Base-by-base conservation (phyloP, 2,888 invertebrate species). In the Muscina levida region DNA sequence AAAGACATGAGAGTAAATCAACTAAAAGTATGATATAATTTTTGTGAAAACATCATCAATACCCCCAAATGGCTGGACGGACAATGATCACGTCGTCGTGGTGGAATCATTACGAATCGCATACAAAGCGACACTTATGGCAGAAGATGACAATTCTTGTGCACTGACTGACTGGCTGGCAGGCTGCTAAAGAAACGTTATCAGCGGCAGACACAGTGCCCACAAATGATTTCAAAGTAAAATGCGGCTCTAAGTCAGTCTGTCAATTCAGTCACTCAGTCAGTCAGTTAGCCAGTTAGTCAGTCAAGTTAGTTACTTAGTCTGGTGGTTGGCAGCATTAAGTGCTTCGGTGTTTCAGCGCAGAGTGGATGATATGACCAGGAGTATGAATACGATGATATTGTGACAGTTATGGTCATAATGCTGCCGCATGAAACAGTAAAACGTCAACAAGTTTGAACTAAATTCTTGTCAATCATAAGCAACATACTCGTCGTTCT, bases 21-120 rank as follows among this genome's bases (percentile, higher is more conserved):
- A 83, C 77, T 82, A 82, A 82, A 84, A 82, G 84, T 86, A 86
- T 87, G 87, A 88, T 86, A 88, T 88, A 85, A 87, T 87, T 87
- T 88, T 85, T 85, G 84, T 67, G 83, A 82, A 77, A 77, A 67
- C 57, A 37, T 53, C 53, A 53, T 31, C 31, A 72, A 66, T 51
- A 22, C 51, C 51, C 10, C 51, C 75, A 77, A 76, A 76, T 72
- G 83, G 42, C 56, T 51, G 72, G 68, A 44, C 53, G 53, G 39
- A 72, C 72, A 71, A 81, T 75, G 82, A 84, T 86, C 87, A 87
- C 87, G 87, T 87, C 84, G 84, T 82, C 87, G 87, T 87, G 84
- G 84, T 82, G 77, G 42, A 39, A 65, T 65, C 79, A 82, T 77
- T 74, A 67, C 83, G 84, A 83, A 74, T 83, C 85, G 85, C 87